Evolutionary conservation across 1,140 invertebrate genomes (phyloP), one percentile per base, ranked within the genome.

Genomic region (Tribolium castaneum): DNA sequence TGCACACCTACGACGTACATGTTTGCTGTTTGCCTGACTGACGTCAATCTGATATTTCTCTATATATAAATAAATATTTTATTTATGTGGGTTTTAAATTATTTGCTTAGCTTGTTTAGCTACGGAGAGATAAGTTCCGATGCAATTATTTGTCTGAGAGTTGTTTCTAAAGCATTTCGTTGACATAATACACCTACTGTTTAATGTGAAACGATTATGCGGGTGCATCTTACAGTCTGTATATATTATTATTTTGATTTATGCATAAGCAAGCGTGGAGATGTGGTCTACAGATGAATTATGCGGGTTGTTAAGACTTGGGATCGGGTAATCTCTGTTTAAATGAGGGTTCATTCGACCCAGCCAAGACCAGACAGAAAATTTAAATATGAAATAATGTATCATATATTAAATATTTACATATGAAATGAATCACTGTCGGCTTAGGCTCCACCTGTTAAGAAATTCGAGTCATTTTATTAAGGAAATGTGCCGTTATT

Each of bases 241-340:
- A 25, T 50, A n/a, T 30, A 14, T 49, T 72, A 72, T 77, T 77
- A 77, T 77, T 77, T 77, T 72, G 76, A 77, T 77, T 77, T 72
- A 72, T 77, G 52, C 70, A 39, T 19, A 54, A n/a, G 16, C 45
- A 52, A 72, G 56, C 76, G 52, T 77, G 70, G 19, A 70, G 49
- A 51, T 70, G 76, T 49, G 66, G 70, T 77, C 70, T 77, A 16
- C 14, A 77, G 66, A 62, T 34, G 76, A 52, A 59, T 72, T 77
- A 77, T 77, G 76, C 76, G 76, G 76, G 76, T 77, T 72, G 76
- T 77, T 77, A 77, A 77, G 19, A 54, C 49, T 30, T 51, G 25
- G 34, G 71, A 73, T 73, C 30, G 10, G 13, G 19, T 73, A 73
- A 73, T 73, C 59, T 66, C 10, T 13, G 59, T 66, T 66, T 34